Base-by-base conservation (phyloP, 2,113 vertebrate genomes). In the Mohoua ochrocephala region DNA sequence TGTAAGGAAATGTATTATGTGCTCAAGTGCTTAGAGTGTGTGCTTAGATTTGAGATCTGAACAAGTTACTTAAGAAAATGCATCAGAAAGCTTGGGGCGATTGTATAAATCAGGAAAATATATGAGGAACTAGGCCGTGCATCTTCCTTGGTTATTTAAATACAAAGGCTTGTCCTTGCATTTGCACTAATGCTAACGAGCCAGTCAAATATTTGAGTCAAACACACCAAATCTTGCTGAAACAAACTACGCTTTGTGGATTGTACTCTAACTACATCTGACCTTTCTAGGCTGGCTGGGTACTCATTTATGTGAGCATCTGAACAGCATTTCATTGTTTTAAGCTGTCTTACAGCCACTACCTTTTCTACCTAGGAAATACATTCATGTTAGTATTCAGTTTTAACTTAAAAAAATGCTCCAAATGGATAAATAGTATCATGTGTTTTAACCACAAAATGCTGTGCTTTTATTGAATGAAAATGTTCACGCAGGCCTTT, bases 171-270 rank as follows among this genome's bases (percentile, higher is more conserved):
- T 93, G 88, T 82, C 61, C 74, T 84, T 86, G 75, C 54, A 70
- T 87, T 86, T 94, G 89, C 49, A 74, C 74, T 82, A 91, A 59
- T 57, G 60, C 27, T 84, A 90, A 92, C 1, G 10, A 89, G 63
- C 42, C 39, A 82, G 82, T 67, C 91, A 97, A 96, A 96, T 95
- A 97, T 93, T 97, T 97, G 95, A 95, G 81, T 95, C 50, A 91
- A 93, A 95, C 70, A 91, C 61, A 93, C 37, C 35, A 89, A 63
- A 70, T 28, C 79, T 84, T 81, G 45, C 63, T 91, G 94, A 93
- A 96, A 96, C 82, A 95, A 97, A 94, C 59, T 59, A 31, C 8
- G 10, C n/a, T 87, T 90, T 91, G 68, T 95, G 82, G 84, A 88
- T 42, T 81, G 91, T 93, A 60, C 39, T 91, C 68, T 89, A 82